phyloP scores from a whole-genome alignment of 2,888 invertebrate species.

The Metopia argyrocephala region DNA sequence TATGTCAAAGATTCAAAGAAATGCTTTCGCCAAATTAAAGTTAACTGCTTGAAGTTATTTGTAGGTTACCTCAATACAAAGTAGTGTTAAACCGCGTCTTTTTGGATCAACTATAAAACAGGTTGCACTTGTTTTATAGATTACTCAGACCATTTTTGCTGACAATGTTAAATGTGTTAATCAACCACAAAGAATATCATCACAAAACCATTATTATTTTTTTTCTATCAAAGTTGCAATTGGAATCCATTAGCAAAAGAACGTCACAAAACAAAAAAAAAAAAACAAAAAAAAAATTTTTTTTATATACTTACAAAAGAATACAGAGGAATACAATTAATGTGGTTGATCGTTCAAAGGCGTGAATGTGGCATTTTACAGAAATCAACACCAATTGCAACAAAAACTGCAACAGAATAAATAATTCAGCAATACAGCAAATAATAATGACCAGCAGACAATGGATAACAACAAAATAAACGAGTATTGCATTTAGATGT shows the following conservation, averaged over 20 bases:
- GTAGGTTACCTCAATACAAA: background rate
- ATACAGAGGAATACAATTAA: background rate
- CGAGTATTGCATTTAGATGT: constrained; percentile 51
- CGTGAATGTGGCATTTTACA: constrained; percentile 51
- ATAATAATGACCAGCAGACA: constrained; percentile 1
- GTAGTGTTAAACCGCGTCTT: background rate
- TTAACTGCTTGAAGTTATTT: background rate
- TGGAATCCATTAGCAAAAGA: constrained; percentile 52
- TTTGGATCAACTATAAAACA: background rate
- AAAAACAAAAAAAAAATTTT: background rate
- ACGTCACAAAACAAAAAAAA: background rate
- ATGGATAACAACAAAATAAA: constrained; percentile 3
- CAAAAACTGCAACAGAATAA: background rate
- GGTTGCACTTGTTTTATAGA: constrained; percentile 25
- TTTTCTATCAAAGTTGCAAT: constrained; percentile 64
- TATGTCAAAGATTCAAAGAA: too few species aligned
- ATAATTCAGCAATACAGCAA: background rate
- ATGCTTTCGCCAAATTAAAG: too few species aligned
- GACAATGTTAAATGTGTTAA: constrained; percentile 49
- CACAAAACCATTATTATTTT: constrained; percentile 47
- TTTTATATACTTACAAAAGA: background rate
- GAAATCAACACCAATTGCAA: constrained; percentile 41
- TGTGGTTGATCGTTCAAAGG: constrained; percentile 44
- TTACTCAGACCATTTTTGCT: constrained; percentile 34
- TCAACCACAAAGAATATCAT: constrained; percentile 55